Evolutionary conservation across 2,113 vertebrate genomes (phyloP).

Genomic region (Nothocercus nigrocapillus): DNA sequence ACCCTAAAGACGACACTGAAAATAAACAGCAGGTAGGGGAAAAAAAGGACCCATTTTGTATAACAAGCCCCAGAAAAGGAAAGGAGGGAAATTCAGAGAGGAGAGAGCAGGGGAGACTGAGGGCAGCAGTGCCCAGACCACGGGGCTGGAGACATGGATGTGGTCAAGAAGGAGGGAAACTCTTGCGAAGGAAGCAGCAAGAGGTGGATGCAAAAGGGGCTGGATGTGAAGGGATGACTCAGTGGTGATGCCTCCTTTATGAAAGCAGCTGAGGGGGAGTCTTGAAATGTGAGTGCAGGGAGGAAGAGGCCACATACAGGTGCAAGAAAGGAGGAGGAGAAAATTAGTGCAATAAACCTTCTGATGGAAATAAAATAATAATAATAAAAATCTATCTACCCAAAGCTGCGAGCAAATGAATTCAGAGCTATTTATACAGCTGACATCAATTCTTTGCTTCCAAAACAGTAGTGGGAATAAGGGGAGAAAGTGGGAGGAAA

Average conservation of each 20-base stretch:
- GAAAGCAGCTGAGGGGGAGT: not conserved
- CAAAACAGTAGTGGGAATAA: slow-evolving; percentile 22
- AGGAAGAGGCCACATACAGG: not conserved
- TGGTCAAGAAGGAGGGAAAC: not conserved
- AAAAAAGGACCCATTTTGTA: fast-evolving
- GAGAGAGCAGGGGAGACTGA: not conserved
- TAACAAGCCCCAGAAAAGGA: not conserved
- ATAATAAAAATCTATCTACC: not conserved
- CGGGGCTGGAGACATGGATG: fast-evolving
- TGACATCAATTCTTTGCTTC: slow-evolving; percentile 17
- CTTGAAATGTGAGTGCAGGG: not conserved
- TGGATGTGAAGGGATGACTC: not conserved
- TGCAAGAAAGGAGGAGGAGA: not conserved
- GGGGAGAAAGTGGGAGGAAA: slow-evolving; percentile 12
- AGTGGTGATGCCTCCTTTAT: not conserved
- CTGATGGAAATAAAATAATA: not conserved
- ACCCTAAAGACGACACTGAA: not conserved
- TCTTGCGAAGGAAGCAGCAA: not conserved
- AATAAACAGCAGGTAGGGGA: not conserved
- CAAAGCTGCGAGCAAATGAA: not conserved
- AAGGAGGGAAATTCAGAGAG: not conserved
- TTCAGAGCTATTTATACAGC: not conserved
- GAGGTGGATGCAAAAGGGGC: not conserved
- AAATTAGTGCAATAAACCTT: not conserved
- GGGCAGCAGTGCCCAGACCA: not conserved